Base-by-base conservation (phyloP, 92 coral and sea anemone genomes). In the Plumapathes pennacea region DNA sequence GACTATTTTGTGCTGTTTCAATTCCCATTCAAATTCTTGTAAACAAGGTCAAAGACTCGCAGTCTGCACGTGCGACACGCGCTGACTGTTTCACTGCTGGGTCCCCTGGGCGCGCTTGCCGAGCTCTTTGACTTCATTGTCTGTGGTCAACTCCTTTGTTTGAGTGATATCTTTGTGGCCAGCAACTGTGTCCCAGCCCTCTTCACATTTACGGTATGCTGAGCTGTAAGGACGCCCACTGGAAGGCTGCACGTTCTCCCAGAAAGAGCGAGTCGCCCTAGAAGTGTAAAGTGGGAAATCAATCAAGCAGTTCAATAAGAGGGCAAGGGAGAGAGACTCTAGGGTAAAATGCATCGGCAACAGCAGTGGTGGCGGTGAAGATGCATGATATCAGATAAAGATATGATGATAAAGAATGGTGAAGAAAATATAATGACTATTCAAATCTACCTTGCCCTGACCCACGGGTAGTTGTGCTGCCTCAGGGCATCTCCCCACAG, bases 171-270 rank as follows among this genome's bases (percentile, higher is more conserved):
- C 3, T 43, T 69, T 60, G 61, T 88, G 83, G 2, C 90, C 96
- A 21, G 84, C 77, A 5, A 85, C n/a, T n/a, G n/a, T n/a, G n/a
- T 41, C 42, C 62, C 78, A 74, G 25, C 36, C 59, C n/a, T 38
- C 32, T 1, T 38, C 75, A 4, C 24, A 0, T 30, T 73, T 67
- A 12, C 67, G 41, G 13, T 43, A 4, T 0, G 79, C 46, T n/a
- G 76, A 4, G 8, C 75, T 58, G 11, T 57, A 67, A 0, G 91
- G 91, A 0, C 91, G 91, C 30, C 91, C 91, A 14, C 75, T 62
- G 10, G 91, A 48, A 4, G 86, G 91, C 28, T 85, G 42, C 8
- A 85, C 52, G 20, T 55, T 67, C 57, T 85, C 86, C 91, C 91
- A 85, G 29, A 60, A 82, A 9, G 75, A 50, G 13, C 80, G 73